A percentile compares a stretch with the other conserved stretches of the same genome.
Evolutionary conservation across 2,113 vertebrate species (phyloP).

Genomic region (Cynocephalus volans): DNA sequence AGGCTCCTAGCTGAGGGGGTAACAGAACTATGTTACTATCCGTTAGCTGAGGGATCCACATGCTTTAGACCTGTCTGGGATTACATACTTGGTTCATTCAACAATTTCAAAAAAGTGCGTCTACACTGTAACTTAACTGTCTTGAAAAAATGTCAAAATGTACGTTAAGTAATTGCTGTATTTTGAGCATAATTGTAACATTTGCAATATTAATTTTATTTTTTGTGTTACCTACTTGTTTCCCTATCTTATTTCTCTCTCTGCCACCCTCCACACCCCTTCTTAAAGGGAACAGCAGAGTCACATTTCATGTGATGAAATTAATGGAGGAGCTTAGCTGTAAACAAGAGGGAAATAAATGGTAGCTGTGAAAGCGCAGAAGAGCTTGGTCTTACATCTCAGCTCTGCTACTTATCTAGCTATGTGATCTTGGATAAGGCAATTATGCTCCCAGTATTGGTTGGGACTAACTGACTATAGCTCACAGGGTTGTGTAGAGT

Average conservation of each 20-base stretch:
- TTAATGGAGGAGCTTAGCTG: not conserved
- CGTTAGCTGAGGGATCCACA: not conserved
- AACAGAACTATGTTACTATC: not conserved
- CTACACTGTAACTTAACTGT: not conserved
- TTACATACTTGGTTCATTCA: not conserved
- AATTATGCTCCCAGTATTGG: not conserved
- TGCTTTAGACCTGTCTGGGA: not conserved
- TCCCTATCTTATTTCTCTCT: not conserved
- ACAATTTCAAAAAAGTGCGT: not conserved
- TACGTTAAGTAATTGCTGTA: not conserved
- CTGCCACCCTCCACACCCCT: not conserved
- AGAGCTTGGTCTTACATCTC: not conserved
- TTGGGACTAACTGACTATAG: not conserved
- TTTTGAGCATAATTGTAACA: not conserved
- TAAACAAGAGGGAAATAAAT: not conserved
- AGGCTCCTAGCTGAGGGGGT: too few species aligned
- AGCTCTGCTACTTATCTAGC: not conserved
- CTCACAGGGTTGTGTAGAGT: not conserved
- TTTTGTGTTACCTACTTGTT: not conserved
- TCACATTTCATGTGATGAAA: not conserved
- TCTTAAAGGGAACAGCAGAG: not conserved
- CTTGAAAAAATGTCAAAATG: constrained; percentile 3
- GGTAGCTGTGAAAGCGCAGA: not conserved
- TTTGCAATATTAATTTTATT: not conserved
- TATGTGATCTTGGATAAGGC: not conserved